phyloP scores from a whole-genome alignment of 2,888 invertebrate species.

The Stegana nigrithorax region DNA sequence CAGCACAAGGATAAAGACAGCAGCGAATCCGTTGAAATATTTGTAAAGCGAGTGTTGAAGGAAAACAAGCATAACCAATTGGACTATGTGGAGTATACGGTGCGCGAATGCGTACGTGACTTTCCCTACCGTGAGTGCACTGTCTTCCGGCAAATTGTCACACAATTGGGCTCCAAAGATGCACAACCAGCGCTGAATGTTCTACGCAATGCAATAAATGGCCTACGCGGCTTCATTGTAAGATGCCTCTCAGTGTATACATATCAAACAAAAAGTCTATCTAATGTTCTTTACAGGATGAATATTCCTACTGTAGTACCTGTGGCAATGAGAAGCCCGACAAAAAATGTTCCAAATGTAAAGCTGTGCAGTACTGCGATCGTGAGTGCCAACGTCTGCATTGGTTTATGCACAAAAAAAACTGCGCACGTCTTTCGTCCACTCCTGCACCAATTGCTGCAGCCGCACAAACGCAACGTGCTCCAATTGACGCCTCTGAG shows the following conservation, averaged over 20 bases:
- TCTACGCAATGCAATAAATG: conserved; percentile 86
- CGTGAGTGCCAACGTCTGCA: conserved; percentile 93
- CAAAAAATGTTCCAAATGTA: conserved; percentile 96
- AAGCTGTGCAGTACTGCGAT: conserved; percentile 93
- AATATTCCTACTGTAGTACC: conserved; percentile 80
- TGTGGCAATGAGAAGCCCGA: conserved; percentile 90
- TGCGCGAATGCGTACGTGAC: conserved; percentile 87
- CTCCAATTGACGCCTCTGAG: conserved; percentile 50
- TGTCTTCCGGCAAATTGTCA: conserved; percentile 85
- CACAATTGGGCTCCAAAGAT: conserved; percentile 81
- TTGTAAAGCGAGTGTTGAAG: conserved; percentile 81
- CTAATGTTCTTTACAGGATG: conserved; percentile 63
- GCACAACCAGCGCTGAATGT: conserved; percentile 76
- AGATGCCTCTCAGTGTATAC: too few species aligned
- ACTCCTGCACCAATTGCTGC: conserved; percentile 50
- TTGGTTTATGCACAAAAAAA: conserved; percentile 92
- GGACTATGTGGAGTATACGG: conserved; percentile 78
- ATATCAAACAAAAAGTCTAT: background rate
- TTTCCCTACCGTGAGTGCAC: conserved; percentile 93
- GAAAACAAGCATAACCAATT: conserved; percentile 78
- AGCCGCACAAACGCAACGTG: conserved; percentile 40
- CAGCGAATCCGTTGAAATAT: conserved; percentile 78
- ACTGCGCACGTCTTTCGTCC: conserved; percentile 77
- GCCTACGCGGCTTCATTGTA: conserved; percentile 82
- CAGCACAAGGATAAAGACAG: conserved; percentile 68